Base-by-base conservation (phyloP, 2,888 invertebrate genomes). In the Volucella bombylans region DNA sequence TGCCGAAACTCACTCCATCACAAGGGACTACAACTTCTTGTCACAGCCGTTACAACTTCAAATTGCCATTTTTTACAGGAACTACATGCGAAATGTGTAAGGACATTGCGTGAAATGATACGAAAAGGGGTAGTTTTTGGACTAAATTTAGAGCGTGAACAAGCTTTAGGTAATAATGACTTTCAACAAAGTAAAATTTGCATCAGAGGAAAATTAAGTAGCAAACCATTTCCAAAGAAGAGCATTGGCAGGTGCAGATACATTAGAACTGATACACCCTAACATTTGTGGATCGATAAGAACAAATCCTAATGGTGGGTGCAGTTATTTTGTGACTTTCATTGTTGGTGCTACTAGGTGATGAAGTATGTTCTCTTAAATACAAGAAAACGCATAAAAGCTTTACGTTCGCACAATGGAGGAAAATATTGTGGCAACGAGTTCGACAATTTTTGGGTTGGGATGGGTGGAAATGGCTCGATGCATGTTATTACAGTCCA, bases 341-440 rank as follows among this genome's bases (percentile, higher is more conserved):
- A 18, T 18, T 18, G 18, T 1, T 18, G 18, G 1, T 18, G 18
- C 18, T 18, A 18, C 18, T 1, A 18, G 64, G 18, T 64, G 64
- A 38, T 64, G 49, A 64, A 31, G 64, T 64, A 12, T 64, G 49
- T 43, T 57, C 39, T 12, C 10, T 57, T 8, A 57, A 57, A 39
- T 1, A 39, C n/a, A 57, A 57, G 65, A 15, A 12, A 12, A 31
- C 1, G 8, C n/a, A 52, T 52, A 0, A 65, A 65, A 39, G 15
- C 49, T 3, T 4, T 50, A 0, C 9, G 52, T n/a, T 18, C 18
- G 9, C 18, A 65, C 18, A 65, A 65, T 52, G 65, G 65, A 8
- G 41, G 18, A n/a, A 31, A 52, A 45, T 52, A 41, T 18, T 15
- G 18, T 18, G 52, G 41, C 18, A 43, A 39, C 8, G 31, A 52